phyloP scores from a whole-genome alignment of 2,113 vertebrate genomes.

The Catharus bicknelli region DNA sequence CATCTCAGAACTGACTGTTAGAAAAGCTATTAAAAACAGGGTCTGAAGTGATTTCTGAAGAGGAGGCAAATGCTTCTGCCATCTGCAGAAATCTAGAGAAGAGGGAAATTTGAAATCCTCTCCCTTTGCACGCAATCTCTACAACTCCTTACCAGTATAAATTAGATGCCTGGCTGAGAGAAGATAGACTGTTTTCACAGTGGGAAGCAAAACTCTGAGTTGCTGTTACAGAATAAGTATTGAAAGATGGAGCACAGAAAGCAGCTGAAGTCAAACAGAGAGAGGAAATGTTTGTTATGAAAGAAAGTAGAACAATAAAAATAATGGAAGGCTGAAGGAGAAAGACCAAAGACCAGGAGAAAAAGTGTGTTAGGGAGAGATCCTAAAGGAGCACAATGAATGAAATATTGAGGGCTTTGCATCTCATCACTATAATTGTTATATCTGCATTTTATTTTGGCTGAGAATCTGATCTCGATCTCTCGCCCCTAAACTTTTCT shows the following conservation, averaged over 20 bases:
- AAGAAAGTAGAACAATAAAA: background rate
- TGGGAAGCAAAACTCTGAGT: background rate
- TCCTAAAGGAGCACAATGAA: background rate
- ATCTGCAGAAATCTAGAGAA: conserved; percentile 14
- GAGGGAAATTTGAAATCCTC: conserved; percentile 57
- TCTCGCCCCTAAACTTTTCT: background rate
- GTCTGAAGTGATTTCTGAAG: conserved; percentile 22
- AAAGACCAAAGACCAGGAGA: background rate
- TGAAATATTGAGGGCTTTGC: background rate
- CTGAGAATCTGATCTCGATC: background rate
- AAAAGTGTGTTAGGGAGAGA: background rate
- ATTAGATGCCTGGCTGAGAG: background rate
- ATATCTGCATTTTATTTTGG: background rate
- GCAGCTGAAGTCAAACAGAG: background rate
- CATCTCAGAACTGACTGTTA: background rate
- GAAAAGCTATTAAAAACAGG: background rate
- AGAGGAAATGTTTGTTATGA: background rate
- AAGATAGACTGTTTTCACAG: background rate
- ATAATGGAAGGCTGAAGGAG: background rate
- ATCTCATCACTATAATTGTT: background rate
- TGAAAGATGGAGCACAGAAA: background rate
- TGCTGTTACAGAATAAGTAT: background rate
- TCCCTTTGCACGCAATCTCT: background rate
- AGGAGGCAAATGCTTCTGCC: background rate
- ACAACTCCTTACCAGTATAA: background rate